A percentile compares a stretch with the other conserved stretches of the same genome.
Evolutionary conservation across 2,113 vertebrate genomes (phyloP).

Genomic region (Oostethus manadensis): DNA sequence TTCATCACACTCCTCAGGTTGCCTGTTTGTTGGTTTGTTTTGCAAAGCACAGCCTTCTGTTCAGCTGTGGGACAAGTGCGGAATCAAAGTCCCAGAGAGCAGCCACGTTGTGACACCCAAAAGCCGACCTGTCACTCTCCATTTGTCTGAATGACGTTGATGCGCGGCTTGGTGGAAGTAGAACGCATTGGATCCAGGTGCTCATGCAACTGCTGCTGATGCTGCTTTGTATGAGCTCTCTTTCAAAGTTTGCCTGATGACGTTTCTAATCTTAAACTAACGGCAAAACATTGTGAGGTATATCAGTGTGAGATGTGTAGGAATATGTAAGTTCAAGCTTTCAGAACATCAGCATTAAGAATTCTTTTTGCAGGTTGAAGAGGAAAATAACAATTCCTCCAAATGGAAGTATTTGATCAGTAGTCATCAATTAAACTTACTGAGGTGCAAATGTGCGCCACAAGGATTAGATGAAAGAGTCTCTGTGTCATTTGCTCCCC

Average conservation of each 20-base stretch:
- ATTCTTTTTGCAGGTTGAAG: constrained; percentile 73
- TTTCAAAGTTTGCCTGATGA: constrained; percentile 24
- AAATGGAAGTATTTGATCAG: constrained; percentile 76
- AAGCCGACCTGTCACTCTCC: constrained; percentile 61
- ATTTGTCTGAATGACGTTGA: constrained; percentile 70
- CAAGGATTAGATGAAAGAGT: constrained; percentile 75
- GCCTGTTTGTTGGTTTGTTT: constrained; percentile 77
- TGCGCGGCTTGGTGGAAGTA: constrained; percentile 50
- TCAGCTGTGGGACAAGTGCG: constrained; percentile 65
- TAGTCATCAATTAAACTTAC: constrained; percentile 76
- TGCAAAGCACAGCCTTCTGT: constrained; percentile 74
- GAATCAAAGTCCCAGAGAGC: constrained; percentile 60
- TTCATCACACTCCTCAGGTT: constrained; percentile 71
- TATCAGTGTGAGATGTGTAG: neutral
- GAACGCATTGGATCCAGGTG: constrained; percentile 35
- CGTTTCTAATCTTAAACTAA: constrained; percentile 20
- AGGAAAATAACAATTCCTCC: constrained; percentile 63
- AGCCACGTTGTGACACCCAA: constrained; percentile 56
- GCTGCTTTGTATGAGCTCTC: constrained; percentile 12
- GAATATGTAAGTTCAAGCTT: constrained; percentile 48
- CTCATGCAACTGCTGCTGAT: constrained; percentile 15
- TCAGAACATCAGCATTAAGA: constrained; percentile 69
- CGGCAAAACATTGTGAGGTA: constrained; percentile 9
- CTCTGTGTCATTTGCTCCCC: constrained; percentile 68
- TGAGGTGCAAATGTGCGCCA: constrained; percentile 70